Percentiles rank a stretch among this genome's conserved stretches.
Conservation (phyloP, 2,797 vertebrate species). For the Melanogrammus aeglefinus region DNA sequence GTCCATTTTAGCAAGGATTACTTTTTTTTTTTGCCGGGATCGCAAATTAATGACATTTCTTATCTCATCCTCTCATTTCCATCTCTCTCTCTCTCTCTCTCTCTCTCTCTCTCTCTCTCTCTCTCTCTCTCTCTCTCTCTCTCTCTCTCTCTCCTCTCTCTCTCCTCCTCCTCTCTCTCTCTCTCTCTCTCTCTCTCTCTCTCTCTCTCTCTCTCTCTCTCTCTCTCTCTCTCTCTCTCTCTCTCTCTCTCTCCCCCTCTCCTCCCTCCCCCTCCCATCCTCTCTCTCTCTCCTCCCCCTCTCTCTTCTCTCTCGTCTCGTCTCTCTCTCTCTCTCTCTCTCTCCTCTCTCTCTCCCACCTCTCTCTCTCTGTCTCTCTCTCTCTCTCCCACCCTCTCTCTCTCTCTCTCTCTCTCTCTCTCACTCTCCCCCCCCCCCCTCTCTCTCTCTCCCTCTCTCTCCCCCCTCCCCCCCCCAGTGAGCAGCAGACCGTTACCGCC, state of each 20-base stretch:
- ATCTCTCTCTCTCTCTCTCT: neutral
- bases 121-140: neutral
- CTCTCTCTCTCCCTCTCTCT: neutral
- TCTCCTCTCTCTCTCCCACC: neutral
- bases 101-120: neutral
- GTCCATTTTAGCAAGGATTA: neutral
- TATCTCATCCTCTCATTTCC: too few species aligned
- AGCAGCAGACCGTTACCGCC: constrained; percentile 58
- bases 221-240: neutral
- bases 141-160: neutral
- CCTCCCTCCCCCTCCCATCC: neutral
- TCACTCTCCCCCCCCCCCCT: neutral
- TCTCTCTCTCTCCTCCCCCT: neutral
- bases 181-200: neutral
- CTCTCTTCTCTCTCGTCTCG: neutral
- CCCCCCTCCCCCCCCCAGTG: constrained; percentile 15
- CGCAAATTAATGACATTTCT: neutral
- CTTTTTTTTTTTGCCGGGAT: neutral
- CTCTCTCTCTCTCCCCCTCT: neutral
- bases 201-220: neutral
- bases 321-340: neutral
- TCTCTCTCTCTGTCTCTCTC: neutral
- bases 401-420: neutral
- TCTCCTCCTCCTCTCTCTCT: neutral
- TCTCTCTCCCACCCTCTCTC: neutral